These are phyloP conservation scores for Laticauda colubrina DNA, from an alignment of 2,113 vertebrate genomes.

Conservation along the genomic window DNA sequence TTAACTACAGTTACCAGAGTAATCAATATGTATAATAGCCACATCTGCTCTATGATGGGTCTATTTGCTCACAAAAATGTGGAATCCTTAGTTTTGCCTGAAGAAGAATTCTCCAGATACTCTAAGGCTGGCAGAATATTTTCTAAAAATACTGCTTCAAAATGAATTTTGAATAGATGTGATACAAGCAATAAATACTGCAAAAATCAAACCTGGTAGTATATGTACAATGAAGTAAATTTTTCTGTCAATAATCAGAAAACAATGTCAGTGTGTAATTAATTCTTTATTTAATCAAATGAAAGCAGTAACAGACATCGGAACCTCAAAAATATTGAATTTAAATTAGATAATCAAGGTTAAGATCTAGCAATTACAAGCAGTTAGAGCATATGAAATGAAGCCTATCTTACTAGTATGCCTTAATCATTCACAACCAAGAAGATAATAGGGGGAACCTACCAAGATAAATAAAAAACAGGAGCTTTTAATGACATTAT, in stretches of 20 bases:
- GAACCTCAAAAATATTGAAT: background rate
- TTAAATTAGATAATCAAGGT: background rate
- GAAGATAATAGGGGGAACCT: background rate
- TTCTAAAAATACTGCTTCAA: background rate
- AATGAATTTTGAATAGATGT: background rate
- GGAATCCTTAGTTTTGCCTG: background rate
- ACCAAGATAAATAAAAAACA: background rate
- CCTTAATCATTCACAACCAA: background rate
- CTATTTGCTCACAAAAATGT: background rate
- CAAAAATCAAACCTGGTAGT: background rate
- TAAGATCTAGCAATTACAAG: background rate
- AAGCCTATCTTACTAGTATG: background rate
- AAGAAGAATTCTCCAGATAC: background rate
- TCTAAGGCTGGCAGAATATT: background rate
- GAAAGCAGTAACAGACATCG: background rate
- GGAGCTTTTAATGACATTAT: background rate
- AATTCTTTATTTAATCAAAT: background rate
- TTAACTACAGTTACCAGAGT: background rate
- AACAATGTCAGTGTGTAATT: background rate
- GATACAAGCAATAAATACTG: background rate
- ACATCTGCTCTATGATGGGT: background rate
- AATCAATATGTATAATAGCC: background rate
- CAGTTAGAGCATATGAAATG: background rate
- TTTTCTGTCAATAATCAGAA: background rate
- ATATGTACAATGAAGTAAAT: background rate